Evolutionary conservation across 2,797 vertebrate species (phyloP).

Genomic region (Artibeus jamaicensis): DNA sequence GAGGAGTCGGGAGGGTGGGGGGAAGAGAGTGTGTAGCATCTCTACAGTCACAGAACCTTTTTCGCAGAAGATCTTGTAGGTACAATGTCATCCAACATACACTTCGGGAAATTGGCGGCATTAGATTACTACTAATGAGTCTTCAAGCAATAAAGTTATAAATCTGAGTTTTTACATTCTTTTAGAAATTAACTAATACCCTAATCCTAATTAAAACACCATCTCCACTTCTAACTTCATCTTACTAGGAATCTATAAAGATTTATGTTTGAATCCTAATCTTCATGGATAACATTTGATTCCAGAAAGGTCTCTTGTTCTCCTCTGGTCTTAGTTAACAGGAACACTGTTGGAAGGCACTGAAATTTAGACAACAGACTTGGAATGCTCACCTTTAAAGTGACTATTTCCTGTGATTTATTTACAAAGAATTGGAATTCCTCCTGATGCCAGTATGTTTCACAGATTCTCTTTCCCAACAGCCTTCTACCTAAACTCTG

Average conservation of each 20-base stretch:
- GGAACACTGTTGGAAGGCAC: background rate
- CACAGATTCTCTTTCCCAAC: background rate
- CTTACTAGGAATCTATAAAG: background rate
- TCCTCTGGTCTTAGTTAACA: background rate
- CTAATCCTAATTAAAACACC: background rate
- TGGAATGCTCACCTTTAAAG: background rate
- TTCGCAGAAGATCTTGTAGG: background rate
- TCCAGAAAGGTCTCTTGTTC: background rate
- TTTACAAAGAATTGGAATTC: background rate
- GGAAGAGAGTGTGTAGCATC: rapidly evolving
- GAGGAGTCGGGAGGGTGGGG: background rate
- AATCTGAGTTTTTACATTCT: background rate
- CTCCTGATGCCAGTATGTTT: background rate
- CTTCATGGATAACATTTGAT: background rate
- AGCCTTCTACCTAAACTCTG: background rate
- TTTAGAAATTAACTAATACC: background rate
- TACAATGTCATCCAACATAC: background rate
- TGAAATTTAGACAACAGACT: background rate
- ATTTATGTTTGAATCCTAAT: background rate
- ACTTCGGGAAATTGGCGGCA: background rate
- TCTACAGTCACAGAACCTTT: background rate
- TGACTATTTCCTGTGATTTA: background rate
- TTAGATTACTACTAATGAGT: background rate
- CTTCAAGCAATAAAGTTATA: background rate
- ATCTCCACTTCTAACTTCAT: background rate